Evolutionary conservation across 2,113 vertebrate species (phyloP).

Genomic region (Boleophthalmus pectinirostris): DNA sequence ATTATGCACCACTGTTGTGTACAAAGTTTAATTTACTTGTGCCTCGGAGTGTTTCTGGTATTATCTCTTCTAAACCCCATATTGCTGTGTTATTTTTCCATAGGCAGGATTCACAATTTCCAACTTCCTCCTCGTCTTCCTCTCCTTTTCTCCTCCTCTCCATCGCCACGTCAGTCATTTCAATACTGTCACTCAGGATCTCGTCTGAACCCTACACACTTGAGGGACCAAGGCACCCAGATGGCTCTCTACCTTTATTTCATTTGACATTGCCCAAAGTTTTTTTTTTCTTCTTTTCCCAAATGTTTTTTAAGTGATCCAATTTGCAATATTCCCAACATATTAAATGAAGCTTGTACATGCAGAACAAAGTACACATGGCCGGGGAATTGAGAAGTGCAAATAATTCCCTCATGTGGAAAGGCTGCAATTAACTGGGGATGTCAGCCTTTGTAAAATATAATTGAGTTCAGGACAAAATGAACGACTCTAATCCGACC

Average conservation of each 20-base stretch:
- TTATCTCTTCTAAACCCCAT: slow-evolving; percentile 50
- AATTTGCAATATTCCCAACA: slow-evolving; percentile 74
- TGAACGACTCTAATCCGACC: slow-evolving; percentile 79
- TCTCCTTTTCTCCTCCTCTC: slow-evolving; percentile 43
- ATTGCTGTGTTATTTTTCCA: slow-evolving; percentile 59
- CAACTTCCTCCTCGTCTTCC: slow-evolving; percentile 64
- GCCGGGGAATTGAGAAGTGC: slow-evolving; percentile 79
- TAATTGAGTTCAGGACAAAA: slow-evolving; percentile 83
- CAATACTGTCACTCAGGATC: slow-evolving; percentile 68
- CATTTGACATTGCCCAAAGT: slow-evolving; percentile 42
- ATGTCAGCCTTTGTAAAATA: slow-evolving; percentile 83
- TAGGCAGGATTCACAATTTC: slow-evolving; percentile 58
- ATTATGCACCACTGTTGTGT: neutral
- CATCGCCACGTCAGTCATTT: slow-evolving; percentile 61
- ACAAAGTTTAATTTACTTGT: neutral
- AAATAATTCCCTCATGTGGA: slow-evolving; percentile 83
- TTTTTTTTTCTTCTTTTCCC: slow-evolving; percentile 35
- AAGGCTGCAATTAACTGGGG: slow-evolving; percentile 82
- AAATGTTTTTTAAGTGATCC: slow-evolving; percentile 49
- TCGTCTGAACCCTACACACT: slow-evolving; percentile 60
- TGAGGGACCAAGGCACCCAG: slow-evolving; percentile 42
- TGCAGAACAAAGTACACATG: slow-evolving; percentile 77
- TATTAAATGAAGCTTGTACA: slow-evolving; percentile 71
- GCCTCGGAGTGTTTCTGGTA: slow-evolving; percentile 62
- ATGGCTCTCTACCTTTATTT: slow-evolving; percentile 39